These are phyloP conservation scores for Polymixis lichenea DNA, from an alignment of 2,888 invertebrate species.

Conservation along the genomic window DNA sequence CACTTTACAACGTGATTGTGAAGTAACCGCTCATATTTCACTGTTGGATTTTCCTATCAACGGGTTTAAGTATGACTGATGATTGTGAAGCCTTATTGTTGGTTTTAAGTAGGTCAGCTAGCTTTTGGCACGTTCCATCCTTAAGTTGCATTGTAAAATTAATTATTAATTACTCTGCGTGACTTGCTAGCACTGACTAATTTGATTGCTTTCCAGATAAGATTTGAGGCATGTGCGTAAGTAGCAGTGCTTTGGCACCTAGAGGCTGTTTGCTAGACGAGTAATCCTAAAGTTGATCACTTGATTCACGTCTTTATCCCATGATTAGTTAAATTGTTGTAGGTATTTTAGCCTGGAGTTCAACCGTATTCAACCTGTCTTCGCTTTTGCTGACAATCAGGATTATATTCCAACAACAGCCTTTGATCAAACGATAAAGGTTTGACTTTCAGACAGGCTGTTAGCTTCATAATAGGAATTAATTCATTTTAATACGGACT, in stretches of 20 bases:
- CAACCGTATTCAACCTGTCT: slow-evolving; percentile 19
- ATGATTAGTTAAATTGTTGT: neutral
- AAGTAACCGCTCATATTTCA: slow-evolving; percentile 53
- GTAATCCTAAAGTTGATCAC: neutral
- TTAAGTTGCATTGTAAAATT: neutral
- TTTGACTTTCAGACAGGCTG: slow-evolving; percentile 16
- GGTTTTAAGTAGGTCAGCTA: slow-evolving; percentile 31
- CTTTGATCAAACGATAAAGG: slow-evolving; percentile 41
- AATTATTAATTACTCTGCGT: slow-evolving; percentile 6
- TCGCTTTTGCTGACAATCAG: neutral
- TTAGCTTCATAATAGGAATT: slow-evolving; percentile 44
- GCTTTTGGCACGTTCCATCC: neutral
- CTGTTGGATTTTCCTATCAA: slow-evolving; percentile 55
- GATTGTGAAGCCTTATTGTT: slow-evolving; percentile 18
- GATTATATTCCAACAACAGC: slow-evolving; percentile 12
- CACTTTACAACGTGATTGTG: slow-evolving; percentile 50
- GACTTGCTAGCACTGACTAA: neutral
- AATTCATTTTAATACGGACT: slow-evolving; percentile 41
- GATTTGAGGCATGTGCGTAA: neutral
- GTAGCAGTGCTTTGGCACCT: neutral
- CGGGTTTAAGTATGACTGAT: slow-evolving; percentile 53
- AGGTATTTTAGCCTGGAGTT: neutral
- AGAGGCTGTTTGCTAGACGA: neutral
- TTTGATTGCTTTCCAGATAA: neutral
- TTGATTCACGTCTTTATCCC: too few species aligned